Percentiles rank a stretch among this genome's conserved stretches.
Conservation (phyloP, 2,888 invertebrate species). For the Tinea trinotella region DNA sequence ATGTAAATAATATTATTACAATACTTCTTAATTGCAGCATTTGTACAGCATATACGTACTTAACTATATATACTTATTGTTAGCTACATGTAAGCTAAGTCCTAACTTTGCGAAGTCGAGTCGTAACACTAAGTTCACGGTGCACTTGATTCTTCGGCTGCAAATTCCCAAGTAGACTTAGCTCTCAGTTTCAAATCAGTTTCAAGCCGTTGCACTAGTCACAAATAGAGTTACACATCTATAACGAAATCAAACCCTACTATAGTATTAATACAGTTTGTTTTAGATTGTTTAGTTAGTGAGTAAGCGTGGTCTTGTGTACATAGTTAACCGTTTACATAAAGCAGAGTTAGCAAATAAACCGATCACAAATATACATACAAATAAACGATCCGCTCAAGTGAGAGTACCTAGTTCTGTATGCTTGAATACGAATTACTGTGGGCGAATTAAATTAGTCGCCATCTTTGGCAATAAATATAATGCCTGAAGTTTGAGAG, state of each 20-base stretch:
- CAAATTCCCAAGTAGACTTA: slow-evolving; percentile 18
- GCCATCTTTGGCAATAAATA: background rate
- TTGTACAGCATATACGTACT: too few species aligned
- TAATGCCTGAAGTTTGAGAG: too few species aligned
- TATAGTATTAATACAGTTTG: background rate
- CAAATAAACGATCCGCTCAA: slow-evolving; percentile 4
- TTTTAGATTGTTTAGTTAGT: background rate
- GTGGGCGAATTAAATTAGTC: background rate
- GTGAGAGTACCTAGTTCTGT: too few species aligned
- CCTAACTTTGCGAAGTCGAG: slow-evolving; percentile 8
- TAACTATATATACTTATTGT: too few species aligned
- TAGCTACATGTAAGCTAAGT: background rate
- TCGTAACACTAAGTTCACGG: slow-evolving; percentile 16
- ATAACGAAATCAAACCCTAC: background rate
- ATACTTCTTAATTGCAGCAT: too few species aligned
- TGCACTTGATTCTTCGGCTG: slow-evolving; percentile 17
- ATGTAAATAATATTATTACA: too few species aligned
- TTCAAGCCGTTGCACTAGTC: background rate
- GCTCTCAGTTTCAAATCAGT: slow-evolving; percentile 15
- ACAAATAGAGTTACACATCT: background rate
- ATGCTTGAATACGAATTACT: background rate
- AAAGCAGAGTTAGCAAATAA: slow-evolving; percentile 12
- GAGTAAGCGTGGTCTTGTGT: background rate
- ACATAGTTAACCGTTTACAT: slow-evolving; percentile 11
- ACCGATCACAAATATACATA: slow-evolving; percentile 15